Percentiles rank a stretch among this genome's conserved stretches.
These are phyloP conservation scores for Calcarius lapponicus DNA, from an alignment of 2,797 vertebrate genomes.

Conservation along the genomic window DNA sequence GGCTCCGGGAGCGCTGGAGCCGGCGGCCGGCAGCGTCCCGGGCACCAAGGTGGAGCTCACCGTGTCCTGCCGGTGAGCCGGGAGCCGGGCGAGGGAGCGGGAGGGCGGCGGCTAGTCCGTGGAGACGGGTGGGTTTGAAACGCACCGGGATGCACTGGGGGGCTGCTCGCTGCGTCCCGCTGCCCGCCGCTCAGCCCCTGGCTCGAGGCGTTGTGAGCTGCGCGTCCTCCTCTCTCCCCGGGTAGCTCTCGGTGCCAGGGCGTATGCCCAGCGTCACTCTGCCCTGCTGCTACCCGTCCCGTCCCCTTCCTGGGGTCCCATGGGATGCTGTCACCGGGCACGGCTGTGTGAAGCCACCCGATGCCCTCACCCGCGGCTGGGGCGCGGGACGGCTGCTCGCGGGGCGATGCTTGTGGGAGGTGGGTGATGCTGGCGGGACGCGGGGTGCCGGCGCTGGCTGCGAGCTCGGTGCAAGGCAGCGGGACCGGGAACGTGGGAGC, in stretches of 20 bases:
- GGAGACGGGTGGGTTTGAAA: background rate
- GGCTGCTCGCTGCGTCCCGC: background rate
- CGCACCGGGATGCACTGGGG: background rate
- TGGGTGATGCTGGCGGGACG: background rate
- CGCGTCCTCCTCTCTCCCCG: background rate
- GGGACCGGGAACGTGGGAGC: background rate
- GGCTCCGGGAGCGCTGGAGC: slow-evolving; percentile 87
- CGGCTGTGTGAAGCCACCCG: background rate
- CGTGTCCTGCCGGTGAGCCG: slow-evolving; percentile 89
- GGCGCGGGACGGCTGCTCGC: background rate
- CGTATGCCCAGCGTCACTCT: background rate
- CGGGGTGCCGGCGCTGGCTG: background rate
- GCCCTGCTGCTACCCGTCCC: background rate
- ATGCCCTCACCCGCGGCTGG: background rate
- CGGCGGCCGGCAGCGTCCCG: slow-evolving; percentile 85
- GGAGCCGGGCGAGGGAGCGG: background rate
- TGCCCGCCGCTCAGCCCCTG: background rate
- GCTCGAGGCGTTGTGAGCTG: background rate
- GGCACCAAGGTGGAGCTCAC: slow-evolving; percentile 95
- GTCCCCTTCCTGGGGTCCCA: background rate
- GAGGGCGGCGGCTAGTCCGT: background rate
- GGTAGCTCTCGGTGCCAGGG: background rate
- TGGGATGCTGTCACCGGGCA: background rate
- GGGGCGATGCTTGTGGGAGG: background rate
- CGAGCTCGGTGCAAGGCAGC: background rate